Conservation (phyloP, 2,888 invertebrate species). For the Dryobotodes eremita region DNA sequence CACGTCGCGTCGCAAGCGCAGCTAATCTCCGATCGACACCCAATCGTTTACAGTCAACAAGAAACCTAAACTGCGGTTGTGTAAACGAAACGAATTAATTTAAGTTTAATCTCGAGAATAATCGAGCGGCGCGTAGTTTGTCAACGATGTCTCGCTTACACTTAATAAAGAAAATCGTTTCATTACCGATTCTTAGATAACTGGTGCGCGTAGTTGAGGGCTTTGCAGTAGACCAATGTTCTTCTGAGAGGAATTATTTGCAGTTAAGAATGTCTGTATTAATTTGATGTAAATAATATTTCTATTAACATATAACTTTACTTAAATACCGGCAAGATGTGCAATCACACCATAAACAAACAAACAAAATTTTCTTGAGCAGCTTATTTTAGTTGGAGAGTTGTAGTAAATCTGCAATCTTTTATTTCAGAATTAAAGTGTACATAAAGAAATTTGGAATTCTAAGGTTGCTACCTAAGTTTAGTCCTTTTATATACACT, state of each 20-base stretch:
- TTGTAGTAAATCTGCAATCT: no score
- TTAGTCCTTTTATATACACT: no score
- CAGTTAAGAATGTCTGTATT: background rate
- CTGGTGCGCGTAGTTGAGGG: conserved; percentile 13
- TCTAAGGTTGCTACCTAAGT: no score
- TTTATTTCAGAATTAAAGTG: no score
- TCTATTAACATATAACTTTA: no score
- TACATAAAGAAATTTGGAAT: no score
- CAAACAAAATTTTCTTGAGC: no score
- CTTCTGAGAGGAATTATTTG: background rate
- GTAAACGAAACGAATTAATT: conserved; percentile 65
- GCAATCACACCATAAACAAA: no score
- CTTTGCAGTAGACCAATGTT: conserved; percentile 33
- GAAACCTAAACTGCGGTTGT: conserved; percentile 53
- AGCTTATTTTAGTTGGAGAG: no score
- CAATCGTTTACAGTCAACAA: conserved; percentile 62
- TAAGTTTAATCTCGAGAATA: conserved; percentile 60
- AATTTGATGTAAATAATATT: no score
- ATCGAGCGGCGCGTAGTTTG: conserved; percentile 69
- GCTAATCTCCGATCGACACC: conserved; percentile 63
- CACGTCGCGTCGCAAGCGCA: conserved; percentile 46
- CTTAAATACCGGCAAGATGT: no score
- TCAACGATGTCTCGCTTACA: conserved; percentile 64
- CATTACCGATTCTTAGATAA: conserved; percentile 72
- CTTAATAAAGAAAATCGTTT: conserved; percentile 68